A percentile compares a stretch with the other conserved stretches of the same genome.
Conservation (phyloP, 23 tunicate species). For the Diplosoma virens region DNA sequence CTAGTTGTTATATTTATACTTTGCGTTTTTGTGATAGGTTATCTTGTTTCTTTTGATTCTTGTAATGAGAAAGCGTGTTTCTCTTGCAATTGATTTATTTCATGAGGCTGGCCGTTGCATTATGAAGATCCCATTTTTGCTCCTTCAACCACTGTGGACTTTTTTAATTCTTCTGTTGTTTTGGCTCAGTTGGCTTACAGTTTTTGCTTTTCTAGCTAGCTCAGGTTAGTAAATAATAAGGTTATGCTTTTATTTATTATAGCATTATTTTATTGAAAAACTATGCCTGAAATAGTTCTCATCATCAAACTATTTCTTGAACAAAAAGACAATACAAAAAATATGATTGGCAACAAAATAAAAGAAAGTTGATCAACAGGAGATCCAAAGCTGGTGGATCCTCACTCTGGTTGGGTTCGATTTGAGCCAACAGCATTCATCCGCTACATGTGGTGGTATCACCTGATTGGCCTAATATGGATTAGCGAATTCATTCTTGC, state of each 20-base stretch:
- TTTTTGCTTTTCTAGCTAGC: slow-evolving; percentile 81
- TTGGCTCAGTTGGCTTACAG: slow-evolving; percentile 80
- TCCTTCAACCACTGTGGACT: slow-evolving; percentile 86
- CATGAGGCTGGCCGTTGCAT: slow-evolving; percentile 80
- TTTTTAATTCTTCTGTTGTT: slow-evolving; percentile 62
- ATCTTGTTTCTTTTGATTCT: slow-evolving; percentile 68
- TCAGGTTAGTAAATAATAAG: slow-evolving; percentile 42
- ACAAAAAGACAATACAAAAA: no score
- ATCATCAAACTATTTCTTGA: no score
- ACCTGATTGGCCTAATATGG: slow-evolving; percentile 77
- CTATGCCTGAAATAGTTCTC: no score
- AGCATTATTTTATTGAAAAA: no score
- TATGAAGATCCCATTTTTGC: slow-evolving; percentile 55
- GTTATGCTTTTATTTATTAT: no score
- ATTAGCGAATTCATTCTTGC: slow-evolving; percentile 83
- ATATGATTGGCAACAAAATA: no score
- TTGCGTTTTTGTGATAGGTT: slow-evolving; percentile 38
- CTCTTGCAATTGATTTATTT: slow-evolving; percentile 67
- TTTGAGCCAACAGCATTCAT: slow-evolving; percentile 44
- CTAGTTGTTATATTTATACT: no score
- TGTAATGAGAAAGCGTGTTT: slow-evolving; percentile 89
- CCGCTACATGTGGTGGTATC: slow-evolving; percentile 92
- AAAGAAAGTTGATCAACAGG: no score
- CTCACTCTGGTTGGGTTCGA: slow-evolving; percentile 63
- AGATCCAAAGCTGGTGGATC: slow-evolving; percentile 34